Percentiles rank a stretch among this genome's conserved stretches.
Evolutionary conservation across 2,888 invertebrate genomes (phyloP).

Genomic region (Athetis lepigone): DNA sequence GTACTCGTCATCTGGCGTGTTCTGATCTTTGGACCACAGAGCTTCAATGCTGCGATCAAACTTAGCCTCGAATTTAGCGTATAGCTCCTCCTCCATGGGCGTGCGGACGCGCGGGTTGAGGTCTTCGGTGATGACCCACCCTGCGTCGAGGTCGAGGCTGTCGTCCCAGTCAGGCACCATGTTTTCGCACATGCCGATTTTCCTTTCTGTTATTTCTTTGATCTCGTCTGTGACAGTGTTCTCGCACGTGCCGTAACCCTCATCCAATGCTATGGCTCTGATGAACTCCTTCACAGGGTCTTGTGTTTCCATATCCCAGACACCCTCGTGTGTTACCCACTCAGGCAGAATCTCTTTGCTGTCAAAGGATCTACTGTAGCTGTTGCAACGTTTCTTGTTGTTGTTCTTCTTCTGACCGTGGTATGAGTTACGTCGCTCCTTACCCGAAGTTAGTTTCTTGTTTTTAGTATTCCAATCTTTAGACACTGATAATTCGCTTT

Average conservation of each 20-base stretch:
- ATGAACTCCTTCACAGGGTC: slow-evolving; percentile 88
- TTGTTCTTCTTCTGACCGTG: slow-evolving; percentile 82
- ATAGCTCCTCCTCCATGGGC: slow-evolving; percentile 87
- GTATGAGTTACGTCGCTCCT: slow-evolving; percentile 85
- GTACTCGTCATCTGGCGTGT: slow-evolving; percentile 89
- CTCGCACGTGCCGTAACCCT: slow-evolving; percentile 89
- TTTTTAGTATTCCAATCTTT: slow-evolving; percentile 83
- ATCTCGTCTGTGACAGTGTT: slow-evolving; percentile 85
- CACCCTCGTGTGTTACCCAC: slow-evolving; percentile 89
- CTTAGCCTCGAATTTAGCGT: slow-evolving; percentile 92
- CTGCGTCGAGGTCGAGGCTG: slow-evolving; percentile 76
- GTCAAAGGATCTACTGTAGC: slow-evolving; percentile 85
- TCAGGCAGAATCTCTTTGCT: slow-evolving; percentile 87
- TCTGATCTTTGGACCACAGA: slow-evolving; percentile 91
- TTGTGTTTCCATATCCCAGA: slow-evolving; percentile 88
- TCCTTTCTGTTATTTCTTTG: slow-evolving; percentile 71
- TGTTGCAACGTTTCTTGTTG: slow-evolving; percentile 82
- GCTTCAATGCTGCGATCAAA: slow-evolving; percentile 93
- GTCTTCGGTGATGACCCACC: slow-evolving; percentile 81
- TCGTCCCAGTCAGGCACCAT: slow-evolving; percentile 84
- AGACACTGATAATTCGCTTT: slow-evolving; percentile 79
- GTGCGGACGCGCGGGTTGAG: slow-evolving; percentile 75
- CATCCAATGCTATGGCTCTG: slow-evolving; percentile 85
- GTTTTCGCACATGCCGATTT: slow-evolving; percentile 73
- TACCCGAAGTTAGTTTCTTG: slow-evolving; percentile 80